Evolutionary conservation across 1,140 invertebrate genomes (phyloP), one percentile per base, ranked within the genome.

Genomic region (Arctopsyche grandis): DNA sequence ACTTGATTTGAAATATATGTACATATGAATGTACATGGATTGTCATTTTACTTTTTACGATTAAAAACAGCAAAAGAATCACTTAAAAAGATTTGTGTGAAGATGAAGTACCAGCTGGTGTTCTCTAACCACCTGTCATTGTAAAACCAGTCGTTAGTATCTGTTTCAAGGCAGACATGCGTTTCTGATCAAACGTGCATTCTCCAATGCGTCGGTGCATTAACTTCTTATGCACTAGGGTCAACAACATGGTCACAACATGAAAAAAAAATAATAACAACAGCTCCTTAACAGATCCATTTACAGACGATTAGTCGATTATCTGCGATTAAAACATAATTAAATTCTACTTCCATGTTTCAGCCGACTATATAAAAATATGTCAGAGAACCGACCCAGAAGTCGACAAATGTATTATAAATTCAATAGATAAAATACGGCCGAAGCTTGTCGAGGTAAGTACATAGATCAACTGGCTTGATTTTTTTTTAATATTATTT

Each of bases 341-440:
- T 38, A 38, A 4, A 38, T 38, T n/a, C n/a, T 1, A 38, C 29
- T 38, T 38, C 3, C 7, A 4, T 63, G 9, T 88, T 88, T 48
- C 86, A 94, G 93, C 93, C 16, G 85, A 91, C 9, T 93, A 92
- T 83, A 93, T 94, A 79, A 91, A 93, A 82, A 84, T 91, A 52
- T 94, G 92, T 82, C 91, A 90, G 82, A 89, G 90, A 79, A 89
- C 86, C 63, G 91, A 93, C 84, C 90, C 91, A 0, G 86, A 93
- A 9, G 87, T 93, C 44, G 88, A 91, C 81, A 87, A 87, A 77
- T 94, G 93, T 83, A 92, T 94, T 71, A 89, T 89, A 56, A 90
- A 91, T 73, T 91, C 92, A 0, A 90, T 93, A 5, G 90, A 93
- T 44, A 85, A 88, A 22, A 83, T 94, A 3, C 87, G 90, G 74